Evolutionary conservation across 2,113 vertebrate species (phyloP), one percentile per base, ranked within the genome.

Genomic region (Thymallus thymallus): DNA sequence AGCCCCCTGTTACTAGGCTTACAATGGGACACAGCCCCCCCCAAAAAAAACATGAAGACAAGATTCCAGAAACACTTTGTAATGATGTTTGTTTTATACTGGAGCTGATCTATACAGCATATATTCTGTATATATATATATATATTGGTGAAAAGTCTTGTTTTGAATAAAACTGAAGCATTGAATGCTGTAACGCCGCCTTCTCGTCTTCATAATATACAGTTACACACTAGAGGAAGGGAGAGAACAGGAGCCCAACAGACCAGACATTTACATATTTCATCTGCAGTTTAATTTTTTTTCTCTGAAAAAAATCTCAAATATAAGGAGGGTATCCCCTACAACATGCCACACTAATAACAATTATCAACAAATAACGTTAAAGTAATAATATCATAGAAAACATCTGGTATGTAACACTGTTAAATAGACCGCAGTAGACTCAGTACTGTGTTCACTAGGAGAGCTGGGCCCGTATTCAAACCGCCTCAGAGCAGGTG

Each of bases 341-440:
- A 89, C 82, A 90, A 94, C 94, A 94, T 95, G 94, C 94, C 95
- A 96, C 94, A 92, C 91, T 92, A 92, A 94, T 91, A 95, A 95
- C 84, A 84, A 66, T 80, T 80, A 87, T 95, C 94, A 94, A 98
- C 95, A 97, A 96, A 96, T 95, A 95, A 96, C 95, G 91, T 95
- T 94, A 86, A 89, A 88, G 85, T 82, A 41, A 12, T 51, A 51
- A 83, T 79, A 94, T 95, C 90, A 86, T 95, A 96, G 93, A 95
- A 96, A 95, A 96, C 92, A 93, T 91, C 86, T 93, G 92, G 48
- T 51, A 51, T 14, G 5, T 96, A 98, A 97, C 95, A 96, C 95
- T 98, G 95, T 96, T 95, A 95, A 94, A 95, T 91, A 83, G 79
- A 87, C 81, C 1, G 10, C 45, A 46, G 56, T 32, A 56, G 77